These are phyloP conservation scores for Temnopleurus reevesii DNA, from an alignment of 53 echinoderm and acorn worm genomes.

Conservation along the genomic window DNA sequence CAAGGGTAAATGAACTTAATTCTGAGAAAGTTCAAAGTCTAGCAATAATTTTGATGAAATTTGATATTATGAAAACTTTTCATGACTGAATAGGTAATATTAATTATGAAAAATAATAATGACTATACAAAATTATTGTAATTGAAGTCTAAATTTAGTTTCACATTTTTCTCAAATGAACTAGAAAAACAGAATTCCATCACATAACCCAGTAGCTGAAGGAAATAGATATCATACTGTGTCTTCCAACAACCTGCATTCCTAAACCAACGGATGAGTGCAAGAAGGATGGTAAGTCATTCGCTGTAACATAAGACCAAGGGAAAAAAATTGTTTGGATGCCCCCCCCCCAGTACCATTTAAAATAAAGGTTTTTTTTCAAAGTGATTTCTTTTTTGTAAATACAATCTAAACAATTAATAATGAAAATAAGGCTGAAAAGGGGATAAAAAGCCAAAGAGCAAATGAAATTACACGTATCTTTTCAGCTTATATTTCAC, in stretches of 20 bases:
- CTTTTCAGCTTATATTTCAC: no score
- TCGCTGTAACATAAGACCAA: no score
- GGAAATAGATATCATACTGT: background rate
- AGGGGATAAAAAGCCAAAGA: no score
- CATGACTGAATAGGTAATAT: no score
- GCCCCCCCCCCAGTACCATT: background rate
- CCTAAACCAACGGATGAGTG: no score
- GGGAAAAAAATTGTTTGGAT: background rate
- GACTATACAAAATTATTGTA: background rate
- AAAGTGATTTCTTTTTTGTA: no score
- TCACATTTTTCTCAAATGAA: background rate
- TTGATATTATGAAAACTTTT: background rate
- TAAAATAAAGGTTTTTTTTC: no score
- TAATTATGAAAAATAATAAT: no score
- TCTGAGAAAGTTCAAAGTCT: background rate
- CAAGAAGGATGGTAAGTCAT: no score
- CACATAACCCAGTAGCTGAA: background rate
- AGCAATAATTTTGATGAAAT: background rate
- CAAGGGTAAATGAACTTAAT: background rate
- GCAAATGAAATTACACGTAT: no score
- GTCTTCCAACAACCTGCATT: background rate
- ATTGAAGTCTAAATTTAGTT: background rate
- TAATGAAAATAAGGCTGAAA: no score
- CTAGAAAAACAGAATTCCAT: slow-evolving; percentile 15
- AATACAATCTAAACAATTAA: no score